Percentiles rank a stretch among this genome's conserved stretches.
These are phyloP conservation scores for Seira sanloemensis DNA, from an alignment of 2,888 invertebrate genomes.

Conservation along the genomic window DNA sequence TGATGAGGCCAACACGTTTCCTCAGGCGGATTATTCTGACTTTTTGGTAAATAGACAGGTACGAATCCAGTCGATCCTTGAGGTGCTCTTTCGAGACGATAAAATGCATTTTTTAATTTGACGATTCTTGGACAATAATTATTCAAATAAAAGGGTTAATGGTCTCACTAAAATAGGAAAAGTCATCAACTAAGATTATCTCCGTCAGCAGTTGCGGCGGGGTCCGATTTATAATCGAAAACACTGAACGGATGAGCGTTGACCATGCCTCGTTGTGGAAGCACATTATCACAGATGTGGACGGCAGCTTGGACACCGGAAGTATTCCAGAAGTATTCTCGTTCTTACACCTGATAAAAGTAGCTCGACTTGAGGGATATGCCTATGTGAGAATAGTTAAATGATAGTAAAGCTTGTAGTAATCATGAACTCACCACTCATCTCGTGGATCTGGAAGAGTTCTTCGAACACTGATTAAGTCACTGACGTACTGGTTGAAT, in stretches of 20 bases:
- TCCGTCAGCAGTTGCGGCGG: constrained; percentile 86
- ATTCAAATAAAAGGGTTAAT: background rate
- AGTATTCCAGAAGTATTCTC: background rate
- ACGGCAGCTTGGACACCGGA: constrained; percentile 80
- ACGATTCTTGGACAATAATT: background rate
- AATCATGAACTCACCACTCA: constrained; percentile 45
- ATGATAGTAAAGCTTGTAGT: background rate
- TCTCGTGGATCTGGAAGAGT: background rate
- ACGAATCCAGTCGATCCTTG: background rate
- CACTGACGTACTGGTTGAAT: constrained; percentile 98
- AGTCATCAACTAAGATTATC: constrained; percentile 91
- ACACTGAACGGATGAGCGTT: constrained; percentile 91
- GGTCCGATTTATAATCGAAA: constrained; percentile 94
- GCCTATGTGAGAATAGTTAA: background rate
- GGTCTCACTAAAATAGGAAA: background rate
- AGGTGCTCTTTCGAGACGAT: background rate
- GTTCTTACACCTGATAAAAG: background rate
- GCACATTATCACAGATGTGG: constrained; percentile 94
- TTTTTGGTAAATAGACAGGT: background rate
- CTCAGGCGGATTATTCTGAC: constrained; percentile 79
- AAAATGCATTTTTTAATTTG: background rate
- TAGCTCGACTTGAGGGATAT: background rate
- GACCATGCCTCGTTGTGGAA: constrained; percentile 99
- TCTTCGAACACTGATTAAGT: constrained; percentile 93
- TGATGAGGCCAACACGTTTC: constrained; percentile 86